Base-by-base conservation (phyloP, 2,113 vertebrate genomes). In the Equus quagga region DNA sequence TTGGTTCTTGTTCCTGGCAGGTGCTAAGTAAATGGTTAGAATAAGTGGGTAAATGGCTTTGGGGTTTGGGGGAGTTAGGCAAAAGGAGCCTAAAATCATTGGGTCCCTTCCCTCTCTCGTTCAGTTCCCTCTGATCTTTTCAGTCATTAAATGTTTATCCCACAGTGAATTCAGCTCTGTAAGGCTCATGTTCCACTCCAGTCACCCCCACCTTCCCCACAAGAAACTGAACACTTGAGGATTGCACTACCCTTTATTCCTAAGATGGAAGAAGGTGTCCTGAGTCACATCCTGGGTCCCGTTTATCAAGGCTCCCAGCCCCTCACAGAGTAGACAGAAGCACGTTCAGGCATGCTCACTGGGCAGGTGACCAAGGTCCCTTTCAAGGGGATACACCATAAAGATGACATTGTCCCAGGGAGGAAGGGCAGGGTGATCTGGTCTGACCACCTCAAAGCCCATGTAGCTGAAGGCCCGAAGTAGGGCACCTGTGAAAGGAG, bases 321-420 rank as follows among this genome's bases (percentile, higher is more conserved):
- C 90, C 83, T 96, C 92, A 76, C 60, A 89, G 80, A 72, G 70
- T 64, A 76, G 86, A 79, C 88, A 46, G 76, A 18, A 70, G 72
- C 49, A 36, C 17, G 28, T 60, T 92, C 44, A 85, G 60, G 94
- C 84, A 82, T 82, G 86, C 36, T 84, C 31, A 56, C 46, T 84
- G 81, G 92, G 41, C 49, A 84, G 73, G 46, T n/a, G 93, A 96
- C 58, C 81, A 72, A n/a, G 46, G 49, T 97, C 98, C 82, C 97
- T 97, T 95, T 98, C 98, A 78, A 98, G 89, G 36, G 96, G 96
- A 72, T 98, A 98, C 60, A 97, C 97, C 98, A 98, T 98, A 69
- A 98, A 98, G 92, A 98, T 91, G 89, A 91, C 92, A 67, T 98
- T 95, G 49, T 95, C 91, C 98, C 98, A 98, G 73, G 97, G 94